Percentiles rank a stretch among this genome's conserved stretches.
These are phyloP conservation scores for Peromyscus leucopus DNA, from an alignment of 2,113 vertebrate genomes.

Conservation along the genomic window DNA sequence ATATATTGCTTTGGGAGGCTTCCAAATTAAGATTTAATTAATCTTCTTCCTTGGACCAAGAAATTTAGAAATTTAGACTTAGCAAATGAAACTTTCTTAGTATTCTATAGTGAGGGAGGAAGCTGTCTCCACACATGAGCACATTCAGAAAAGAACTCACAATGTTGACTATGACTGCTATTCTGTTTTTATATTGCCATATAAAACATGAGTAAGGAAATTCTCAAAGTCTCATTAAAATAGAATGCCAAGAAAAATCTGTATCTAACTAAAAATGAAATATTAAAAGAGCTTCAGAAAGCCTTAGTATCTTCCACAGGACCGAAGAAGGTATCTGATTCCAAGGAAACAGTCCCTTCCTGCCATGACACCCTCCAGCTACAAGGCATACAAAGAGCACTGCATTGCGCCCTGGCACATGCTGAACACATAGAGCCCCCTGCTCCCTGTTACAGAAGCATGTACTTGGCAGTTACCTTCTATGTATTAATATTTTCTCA, in stretches of 20 bases:
- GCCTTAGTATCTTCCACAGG: background rate
- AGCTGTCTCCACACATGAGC: background rate
- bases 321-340: background rate
- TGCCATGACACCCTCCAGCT: background rate
- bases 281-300: conserved; percentile 30
- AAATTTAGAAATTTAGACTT: conserved; percentile 18
- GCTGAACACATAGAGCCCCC: background rate
- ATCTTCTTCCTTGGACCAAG: conserved; percentile 47
- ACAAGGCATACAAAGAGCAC: background rate
- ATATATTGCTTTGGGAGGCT: conserved; percentile 43
- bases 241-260: conserved; percentile 23
- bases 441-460: background rate
- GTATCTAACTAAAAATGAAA: conserved; percentile 3
- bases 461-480: background rate
- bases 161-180: background rate
- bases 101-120: background rate
- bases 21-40: conserved; percentile 73
- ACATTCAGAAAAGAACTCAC: conserved; percentile 20
- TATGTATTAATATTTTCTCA: background rate
- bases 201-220: background rate
- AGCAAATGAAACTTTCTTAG: conserved; percentile 25
- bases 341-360: background rate
- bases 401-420: background rate
- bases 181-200: conserved; percentile 6
- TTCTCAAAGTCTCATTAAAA: conserved; percentile 4